Conservation (phyloP, 2,888 invertebrate species). For the Himalopsyche japonica region DNA sequence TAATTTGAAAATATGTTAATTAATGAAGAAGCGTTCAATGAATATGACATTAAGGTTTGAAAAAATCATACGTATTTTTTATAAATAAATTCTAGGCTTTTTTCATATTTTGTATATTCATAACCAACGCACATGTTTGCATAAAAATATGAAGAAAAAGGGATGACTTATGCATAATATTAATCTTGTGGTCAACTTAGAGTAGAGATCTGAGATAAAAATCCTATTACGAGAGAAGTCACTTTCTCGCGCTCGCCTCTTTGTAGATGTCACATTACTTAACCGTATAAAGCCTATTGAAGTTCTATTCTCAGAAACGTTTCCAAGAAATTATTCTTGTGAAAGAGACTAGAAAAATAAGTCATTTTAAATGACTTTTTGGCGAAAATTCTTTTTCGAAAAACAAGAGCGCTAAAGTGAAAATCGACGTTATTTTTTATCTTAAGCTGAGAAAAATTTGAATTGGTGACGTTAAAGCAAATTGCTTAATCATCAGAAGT, state of each 20-base stretch:
- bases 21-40: too few species aligned
- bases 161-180: neutral
- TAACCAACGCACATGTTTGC: neutral
- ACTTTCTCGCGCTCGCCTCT: neutral
- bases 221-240: neutral
- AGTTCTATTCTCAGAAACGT: neutral
- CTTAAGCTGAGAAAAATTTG: too few species aligned
- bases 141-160: neutral
- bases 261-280: slow-evolving; percentile 1
- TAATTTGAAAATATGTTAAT: too few species aligned
- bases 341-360: neutral
- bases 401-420: neutral
- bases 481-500: too few species aligned
- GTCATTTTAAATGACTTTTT: neutral
- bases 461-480: too few species aligned
- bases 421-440: too few species aligned
- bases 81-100: too few species aligned
- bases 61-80: too few species aligned
- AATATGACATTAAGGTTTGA: too few species aligned
- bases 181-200: neutral
- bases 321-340: neutral
- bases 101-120: neutral
- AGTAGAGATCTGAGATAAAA: neutral
- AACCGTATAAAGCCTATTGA: neutral
- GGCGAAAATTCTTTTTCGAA: neutral